Evolutionary conservation across 2,888 invertebrate genomes (phyloP), one percentile per base, ranked within the genome.

Genomic region (Pseudococcus longispinus): DNA sequence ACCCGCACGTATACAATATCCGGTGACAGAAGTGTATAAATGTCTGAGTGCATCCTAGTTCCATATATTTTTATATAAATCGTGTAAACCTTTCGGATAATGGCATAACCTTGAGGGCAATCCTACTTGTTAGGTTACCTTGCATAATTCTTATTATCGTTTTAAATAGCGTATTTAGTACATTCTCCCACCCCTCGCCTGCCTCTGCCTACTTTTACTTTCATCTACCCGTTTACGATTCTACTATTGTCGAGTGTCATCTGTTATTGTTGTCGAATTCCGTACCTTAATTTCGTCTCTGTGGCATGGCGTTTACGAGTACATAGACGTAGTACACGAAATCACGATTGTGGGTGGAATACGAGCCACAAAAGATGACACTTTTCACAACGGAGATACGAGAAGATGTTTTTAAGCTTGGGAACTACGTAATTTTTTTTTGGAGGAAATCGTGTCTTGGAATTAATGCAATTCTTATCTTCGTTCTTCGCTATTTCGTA

Each of bases 81-180:
- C 80, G 86, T 80, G 86, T 86, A 86, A 86, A 86, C 86, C 86
- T 86, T 86, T 86, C 86, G 86, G 86, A 86, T 86, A 86, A 86
- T 86, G 80, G 86, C 86, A 55, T 86, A 86, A 86, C 86, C 86
- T 86, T 86, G 86, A 86, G 86, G 86, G 86, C 86, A 74, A 86
- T 86, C 86, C 86, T 86, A 86, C 86, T 77, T 86, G 86, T 86
- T 80, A 86, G 86, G 86, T 86, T 86, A 86, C 86, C 86, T 86
- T 86, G 86, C 86, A 86, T 86, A 86, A 86, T 86, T 86, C 77
- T 86, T 86, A 86, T 86, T 86, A 86, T 86, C 86, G 80, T 86
- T 86, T 80, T 86, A 86, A 86, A 77, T 51, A 86, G 80, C 86
- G 86, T 86, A 86, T 86, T 86, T 80, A 80, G 86, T 86, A 86